Evolutionary conservation across 1,140 invertebrate species (phyloP).

Genomic region (Anagrus nilaparvatae): DNA sequence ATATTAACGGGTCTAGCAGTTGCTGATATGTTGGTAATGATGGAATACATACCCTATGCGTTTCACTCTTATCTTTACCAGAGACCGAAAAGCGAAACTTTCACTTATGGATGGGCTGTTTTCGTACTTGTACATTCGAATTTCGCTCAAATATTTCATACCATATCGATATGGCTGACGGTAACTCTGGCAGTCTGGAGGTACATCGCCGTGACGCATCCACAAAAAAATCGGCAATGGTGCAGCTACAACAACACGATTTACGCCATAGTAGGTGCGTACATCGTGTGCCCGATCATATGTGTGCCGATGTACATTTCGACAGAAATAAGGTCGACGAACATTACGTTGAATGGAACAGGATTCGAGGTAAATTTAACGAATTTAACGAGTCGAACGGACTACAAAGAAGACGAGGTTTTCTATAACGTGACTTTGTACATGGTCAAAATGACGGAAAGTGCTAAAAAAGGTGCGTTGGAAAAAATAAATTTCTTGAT

Average conservation of each 20-base stretch:
- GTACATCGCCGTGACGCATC: constrained; percentile 55
- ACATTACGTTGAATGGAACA: constrained; percentile 37
- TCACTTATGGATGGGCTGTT: constrained; percentile 57
- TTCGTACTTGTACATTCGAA: constrained; percentile 71
- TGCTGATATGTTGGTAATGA: constrained; percentile 77
- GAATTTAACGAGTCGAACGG: constrained; percentile 24
- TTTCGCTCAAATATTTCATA: constrained; percentile 70
- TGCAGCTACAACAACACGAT: background rate
- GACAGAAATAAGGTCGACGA: constrained; percentile 44
- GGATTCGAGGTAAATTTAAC: constrained; percentile 32
- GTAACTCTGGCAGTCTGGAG: constrained; percentile 70
- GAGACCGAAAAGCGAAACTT: constrained; percentile 43
- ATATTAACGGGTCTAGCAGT: constrained; percentile 73
- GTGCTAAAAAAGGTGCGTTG: constrained; percentile 42
- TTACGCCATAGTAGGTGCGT: constrained; percentile 16
- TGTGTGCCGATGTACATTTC: constrained; percentile 54
- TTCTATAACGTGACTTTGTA: constrained; percentile 51
- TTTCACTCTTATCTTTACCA: constrained; percentile 65
- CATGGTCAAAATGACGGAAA: constrained; percentile 44
- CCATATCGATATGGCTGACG: constrained; percentile 79
- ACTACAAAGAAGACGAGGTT: constrained; percentile 23
- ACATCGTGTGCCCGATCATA: constrained; percentile 22
- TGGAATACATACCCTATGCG: constrained; percentile 76
- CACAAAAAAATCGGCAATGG: constrained; percentile 3
- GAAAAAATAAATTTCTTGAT: constrained; percentile 85